phyloP scores from a whole-genome alignment of 1,140 invertebrate species.

The Mya arenaria region DNA sequence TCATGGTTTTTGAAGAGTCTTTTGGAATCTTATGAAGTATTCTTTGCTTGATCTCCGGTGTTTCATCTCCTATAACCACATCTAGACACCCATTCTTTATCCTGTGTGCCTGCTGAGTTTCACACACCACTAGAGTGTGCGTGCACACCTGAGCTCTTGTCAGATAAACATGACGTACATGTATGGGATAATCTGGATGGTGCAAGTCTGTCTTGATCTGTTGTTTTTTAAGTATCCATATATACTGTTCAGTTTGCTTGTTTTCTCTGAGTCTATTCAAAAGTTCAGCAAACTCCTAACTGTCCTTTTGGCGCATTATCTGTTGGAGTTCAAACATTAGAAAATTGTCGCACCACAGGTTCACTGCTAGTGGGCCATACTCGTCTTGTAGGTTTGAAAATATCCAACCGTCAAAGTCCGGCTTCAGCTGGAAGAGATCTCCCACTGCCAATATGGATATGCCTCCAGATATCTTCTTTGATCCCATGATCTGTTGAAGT shows the following conservation, averaged over 20 bases:
- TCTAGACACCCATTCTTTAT: neutral
- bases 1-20: neutral
- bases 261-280: slow-evolving; percentile 38
- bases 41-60: neutral
- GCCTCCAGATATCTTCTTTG: slow-evolving; percentile 22
- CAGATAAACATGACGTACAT: neutral
- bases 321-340: slow-evolving; percentile 16
- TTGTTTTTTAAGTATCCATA: neutral
- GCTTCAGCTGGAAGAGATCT: slow-evolving; percentile 49
- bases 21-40: neutral
- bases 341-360: slow-evolving; percentile 35
- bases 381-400: neutral
- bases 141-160: neutral
- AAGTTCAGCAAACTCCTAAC: slow-evolving; percentile 9
- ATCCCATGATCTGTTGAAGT: slow-evolving; percentile 25
- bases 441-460: slow-evolving; percentile 36
- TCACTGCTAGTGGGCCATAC: slow-evolving; percentile 6
- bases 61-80: neutral
- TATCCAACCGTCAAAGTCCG: slow-evolving; percentile 40
- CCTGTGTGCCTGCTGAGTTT: neutral
- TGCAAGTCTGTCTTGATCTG: neutral
- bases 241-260: slow-evolving; percentile 24
- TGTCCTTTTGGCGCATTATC: slow-evolving; percentile 32
- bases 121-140: neutral
- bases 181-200: neutral